These are phyloP conservation scores for Mylabris phalerata DNA, from an alignment of 1,140 invertebrate species.

Conservation along the genomic window DNA sequence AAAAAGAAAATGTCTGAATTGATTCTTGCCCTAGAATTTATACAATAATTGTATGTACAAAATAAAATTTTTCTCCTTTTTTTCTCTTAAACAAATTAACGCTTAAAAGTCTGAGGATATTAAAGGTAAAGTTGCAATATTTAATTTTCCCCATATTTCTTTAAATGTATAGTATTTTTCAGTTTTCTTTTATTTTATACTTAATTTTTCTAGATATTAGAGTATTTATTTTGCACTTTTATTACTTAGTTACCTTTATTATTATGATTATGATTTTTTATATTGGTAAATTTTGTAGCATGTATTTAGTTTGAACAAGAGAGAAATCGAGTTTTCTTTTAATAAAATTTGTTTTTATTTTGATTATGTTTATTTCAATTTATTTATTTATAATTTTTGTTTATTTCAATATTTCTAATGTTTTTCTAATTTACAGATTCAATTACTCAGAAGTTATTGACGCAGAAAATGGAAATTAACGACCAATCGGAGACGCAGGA, in stretches of 20 bases:
- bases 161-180: constrained; percentile 1
- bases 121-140: constrained; percentile 29
- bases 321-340: constrained; percentile 11
- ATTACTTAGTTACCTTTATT: constrained; percentile 32
- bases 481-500: constrained; percentile 24
- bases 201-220: constrained; percentile 18
- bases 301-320: constrained; percentile 19
- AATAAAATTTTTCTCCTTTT: too few species aligned
- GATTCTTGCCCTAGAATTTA: constrained; percentile 24
- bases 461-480: constrained; percentile 34
- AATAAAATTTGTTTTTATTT: constrained; percentile 7
- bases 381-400: constrained; percentile 14
- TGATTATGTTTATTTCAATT: constrained; percentile 4
- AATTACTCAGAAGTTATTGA: constrained; percentile 29
- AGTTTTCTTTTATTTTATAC: constrained; percentile 18
- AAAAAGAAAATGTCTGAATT: constrained; percentile 4
- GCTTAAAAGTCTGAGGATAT: constrained; percentile 26
- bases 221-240: constrained; percentile 29
- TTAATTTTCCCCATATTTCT: constrained; percentile 7
- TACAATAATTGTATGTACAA: too few species aligned
- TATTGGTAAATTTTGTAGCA: constrained; percentile 21
- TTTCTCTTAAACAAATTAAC: constrained; percentile 1
- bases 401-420: not conserved
- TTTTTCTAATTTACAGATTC: constrained; percentile 23
- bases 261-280: not conserved